Percentiles rank a stretch among this genome's conserved stretches.
Conservation (phyloP, 1,140 invertebrate species). For the Theocolax elegans region DNA sequence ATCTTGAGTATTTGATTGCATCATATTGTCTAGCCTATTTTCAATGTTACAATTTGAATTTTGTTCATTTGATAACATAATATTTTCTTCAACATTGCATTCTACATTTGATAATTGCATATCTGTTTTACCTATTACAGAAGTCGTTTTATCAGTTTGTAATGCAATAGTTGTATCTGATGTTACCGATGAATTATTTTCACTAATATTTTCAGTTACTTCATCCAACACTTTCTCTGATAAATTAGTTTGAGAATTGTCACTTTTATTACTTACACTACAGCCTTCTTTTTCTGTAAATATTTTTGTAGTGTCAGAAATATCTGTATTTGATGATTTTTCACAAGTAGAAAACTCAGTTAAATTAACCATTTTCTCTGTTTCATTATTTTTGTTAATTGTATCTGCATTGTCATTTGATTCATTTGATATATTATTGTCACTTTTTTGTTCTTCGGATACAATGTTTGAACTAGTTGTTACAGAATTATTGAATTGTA, state of each 20-base stretch:
- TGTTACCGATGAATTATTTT: slow-evolving; percentile 33
- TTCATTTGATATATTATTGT: neutral
- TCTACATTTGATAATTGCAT: slow-evolving; percentile 14
- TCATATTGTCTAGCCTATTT: slow-evolving; percentile 54
- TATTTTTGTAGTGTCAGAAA: neutral
- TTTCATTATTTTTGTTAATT: slow-evolving; percentile 22
- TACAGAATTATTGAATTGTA: neutral
- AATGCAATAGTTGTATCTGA: slow-evolving; percentile 41
- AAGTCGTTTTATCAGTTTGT: slow-evolving; percentile 20
- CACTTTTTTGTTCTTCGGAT: neutral
- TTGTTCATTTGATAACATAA: slow-evolving; percentile 34
- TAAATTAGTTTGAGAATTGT: neutral
- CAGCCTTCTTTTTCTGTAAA: slow-evolving; percentile 14
- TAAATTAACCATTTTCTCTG: slow-evolving; percentile 8
- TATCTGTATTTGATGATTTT: slow-evolving; percentile 8
- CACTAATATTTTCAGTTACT: slow-evolving; percentile 5
- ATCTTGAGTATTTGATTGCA: slow-evolving; percentile 47
- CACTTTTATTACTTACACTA: neutral
- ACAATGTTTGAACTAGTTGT: neutral
- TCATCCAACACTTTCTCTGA: slow-evolving; percentile 11
- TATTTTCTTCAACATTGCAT: slow-evolving; percentile 44
- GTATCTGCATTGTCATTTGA: slow-evolving; percentile 11
- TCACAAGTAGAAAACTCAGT: neutral
- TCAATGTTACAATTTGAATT: slow-evolving; percentile 56
- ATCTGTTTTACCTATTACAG: neutral